Base-by-base conservation (phyloP, 2,113 vertebrate species). In the Ascaphus truei region DNA sequence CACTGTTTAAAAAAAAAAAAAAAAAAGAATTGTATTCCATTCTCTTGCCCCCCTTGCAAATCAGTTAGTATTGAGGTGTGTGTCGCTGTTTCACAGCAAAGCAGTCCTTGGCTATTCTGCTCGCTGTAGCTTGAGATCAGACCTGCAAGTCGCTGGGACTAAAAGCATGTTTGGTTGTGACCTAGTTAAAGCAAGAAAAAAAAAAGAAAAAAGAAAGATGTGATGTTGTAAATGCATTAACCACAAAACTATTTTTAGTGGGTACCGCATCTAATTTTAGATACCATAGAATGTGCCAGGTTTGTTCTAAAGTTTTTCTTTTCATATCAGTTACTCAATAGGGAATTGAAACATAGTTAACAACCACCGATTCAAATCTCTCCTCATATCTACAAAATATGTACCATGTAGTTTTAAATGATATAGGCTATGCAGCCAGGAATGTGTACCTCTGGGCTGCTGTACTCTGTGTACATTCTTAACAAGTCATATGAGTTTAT, bases 391-490 rank as follows among this genome's bases (percentile, higher is more conserved):
- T 30, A 16, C 26, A 55, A 55, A 20, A 50, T 25, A 39, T 34
- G 48, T 41, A 52, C 34, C 53, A 9, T 53, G 48, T 16, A 7
- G 20, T 48, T 62, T 15, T 50, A 34, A 65, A 53, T 15, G 9
- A 13, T 13, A 39, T 13, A 13, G 37, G 37, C 9, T 7, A 13
- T 39, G 5, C 12, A 47, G 4, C 16, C 20, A 22, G 20, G 31
- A n/a, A 48, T 7, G 37, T 30, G 30, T 51, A 69, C 45, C 43
- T 51, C 45, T 60, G 33, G 56, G 66, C 66, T 60, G 20, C 23
- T 69, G 23, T 27, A 60, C 55, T 60, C 56, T 60, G 53, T 59
- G 55, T 37, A 58, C 66, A 69, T 69, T 69, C 66, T 60, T 69
- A 33, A 22, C 33, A 41, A 69, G 66, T 69, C 66, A 69, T 68